These are phyloP conservation scores for Sericinus montela DNA, from an alignment of 2,888 invertebrate species.

Conservation along the genomic window DNA sequence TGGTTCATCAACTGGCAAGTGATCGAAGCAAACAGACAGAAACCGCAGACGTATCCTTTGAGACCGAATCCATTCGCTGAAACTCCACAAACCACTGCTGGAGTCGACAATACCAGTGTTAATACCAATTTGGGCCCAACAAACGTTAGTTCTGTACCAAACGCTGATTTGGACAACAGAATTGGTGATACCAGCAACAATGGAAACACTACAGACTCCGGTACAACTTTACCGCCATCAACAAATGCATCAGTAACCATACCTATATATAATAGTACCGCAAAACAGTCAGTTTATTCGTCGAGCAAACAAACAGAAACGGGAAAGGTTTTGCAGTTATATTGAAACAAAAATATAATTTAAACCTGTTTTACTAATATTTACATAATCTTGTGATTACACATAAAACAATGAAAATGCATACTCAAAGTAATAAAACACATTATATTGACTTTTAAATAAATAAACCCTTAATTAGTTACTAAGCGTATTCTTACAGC, in stretches of 20 bases:
- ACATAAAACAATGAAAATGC: constrained; percentile 36
- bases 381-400: constrained; percentile 9
- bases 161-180: constrained; percentile 1
- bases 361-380: constrained; percentile 7
- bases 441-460: constrained; percentile 78
- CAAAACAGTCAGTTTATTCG: not conserved
- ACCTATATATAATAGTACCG: not conserved
- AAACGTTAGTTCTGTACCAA: not conserved
- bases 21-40: constrained; percentile 75
- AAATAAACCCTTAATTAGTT: constrained; percentile 66
- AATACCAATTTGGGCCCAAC: not conserved
- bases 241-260: not conserved
- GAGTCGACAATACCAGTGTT: not conserved
- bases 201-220: not conserved
- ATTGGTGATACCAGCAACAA: constrained; percentile 1
- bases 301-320: not conserved
- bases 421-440: constrained; percentile 57
- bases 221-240: not conserved
- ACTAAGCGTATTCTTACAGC: constrained; percentile 69
- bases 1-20: constrained; percentile 84
- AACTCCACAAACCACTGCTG: not conserved
- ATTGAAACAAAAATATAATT: not conserved
- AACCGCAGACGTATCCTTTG: constrained; percentile 40
- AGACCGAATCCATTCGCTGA: constrained; percentile 41
- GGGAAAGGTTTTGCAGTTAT: not conserved